Evolutionary conservation across 2,113 vertebrate genomes (phyloP).

Genomic region (Hippopotamus amphibius): DNA sequence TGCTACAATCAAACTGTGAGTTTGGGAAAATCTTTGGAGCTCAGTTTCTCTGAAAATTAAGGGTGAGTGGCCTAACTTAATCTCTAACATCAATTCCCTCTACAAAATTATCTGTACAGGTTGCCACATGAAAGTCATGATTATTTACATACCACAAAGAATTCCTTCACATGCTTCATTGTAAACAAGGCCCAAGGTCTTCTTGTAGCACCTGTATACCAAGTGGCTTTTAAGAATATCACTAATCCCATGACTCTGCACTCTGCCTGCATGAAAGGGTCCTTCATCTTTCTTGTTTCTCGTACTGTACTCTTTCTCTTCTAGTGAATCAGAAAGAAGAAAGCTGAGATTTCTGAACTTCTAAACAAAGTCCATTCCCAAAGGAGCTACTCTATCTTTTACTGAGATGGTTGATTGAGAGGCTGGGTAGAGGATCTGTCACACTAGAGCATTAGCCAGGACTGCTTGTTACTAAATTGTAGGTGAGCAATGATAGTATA

Average conservation of each 20-base stretch:
- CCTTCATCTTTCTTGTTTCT: neutral
- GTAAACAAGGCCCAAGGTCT: neutral
- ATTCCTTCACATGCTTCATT: neutral
- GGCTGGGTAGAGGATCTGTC: no score
- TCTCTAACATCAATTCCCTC: neutral
- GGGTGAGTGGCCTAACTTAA: neutral
- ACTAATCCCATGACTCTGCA: neutral
- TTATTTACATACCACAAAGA: neutral
- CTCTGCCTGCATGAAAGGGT: neutral
- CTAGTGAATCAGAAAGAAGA: no score
- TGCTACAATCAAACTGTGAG: neutral
- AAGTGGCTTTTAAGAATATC: neutral
- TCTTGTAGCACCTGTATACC: neutral
- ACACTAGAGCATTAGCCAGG: neutral
- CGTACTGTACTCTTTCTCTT: neutral
- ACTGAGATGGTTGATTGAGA: no score
- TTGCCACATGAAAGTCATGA: neutral
- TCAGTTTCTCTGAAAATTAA: slow-evolving; percentile 40
- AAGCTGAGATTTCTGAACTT: no score
- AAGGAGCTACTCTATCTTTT: no score
- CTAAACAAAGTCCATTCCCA: no score
- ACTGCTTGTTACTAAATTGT: neutral
- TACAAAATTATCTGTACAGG: neutral
- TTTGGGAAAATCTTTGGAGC: neutral
- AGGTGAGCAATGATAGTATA: neutral